Evolutionary conservation across 2,797 vertebrate species (phyloP).

Genomic region (Sarcophilus harrisii): DNA sequence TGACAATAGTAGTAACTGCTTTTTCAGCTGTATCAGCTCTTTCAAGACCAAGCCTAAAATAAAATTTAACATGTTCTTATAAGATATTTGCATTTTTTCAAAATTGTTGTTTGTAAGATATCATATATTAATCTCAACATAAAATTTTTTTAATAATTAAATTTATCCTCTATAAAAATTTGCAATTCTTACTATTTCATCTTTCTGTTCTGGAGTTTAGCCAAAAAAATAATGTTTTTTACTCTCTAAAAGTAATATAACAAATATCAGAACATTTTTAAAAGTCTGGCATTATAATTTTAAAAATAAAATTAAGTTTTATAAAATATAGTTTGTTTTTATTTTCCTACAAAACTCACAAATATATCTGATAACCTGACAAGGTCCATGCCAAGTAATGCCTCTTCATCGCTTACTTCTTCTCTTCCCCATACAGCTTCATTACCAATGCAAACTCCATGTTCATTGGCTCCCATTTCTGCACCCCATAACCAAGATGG

Average conservation of each 20-base stretch:
- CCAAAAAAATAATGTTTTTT: slow-evolving; percentile 16
- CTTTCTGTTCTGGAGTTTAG: neutral
- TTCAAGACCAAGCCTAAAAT: slow-evolving; percentile 94
- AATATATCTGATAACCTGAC: slow-evolving; percentile 88
- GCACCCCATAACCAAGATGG: slow-evolving; percentile 99
- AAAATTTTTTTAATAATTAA: slow-evolving; percentile 44
- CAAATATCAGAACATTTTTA: neutral
- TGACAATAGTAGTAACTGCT: slow-evolving; percentile 91
- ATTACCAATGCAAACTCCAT: slow-evolving; percentile 97
- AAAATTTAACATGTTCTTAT: slow-evolving; percentile 67
- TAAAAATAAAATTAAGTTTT: slow-evolving; percentile 43
- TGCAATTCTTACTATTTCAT: slow-evolving; percentile 20
- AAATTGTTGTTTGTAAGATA: slow-evolving; percentile 16
- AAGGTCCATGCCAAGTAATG: slow-evolving; percentile 98
- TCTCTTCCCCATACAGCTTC: slow-evolving; percentile 98
- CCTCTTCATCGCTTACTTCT: slow-evolving; percentile 87
- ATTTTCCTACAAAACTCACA: neutral
- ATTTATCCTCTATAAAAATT: slow-evolving; percentile 41
- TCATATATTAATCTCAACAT: neutral
- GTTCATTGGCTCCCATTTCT: slow-evolving; percentile 98
- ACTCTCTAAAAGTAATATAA: neutral
- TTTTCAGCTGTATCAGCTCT: slow-evolving; percentile 94
- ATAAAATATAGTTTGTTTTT: neutral
- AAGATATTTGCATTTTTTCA: slow-evolving; percentile 54
- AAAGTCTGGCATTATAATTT: slow-evolving; percentile 26